phyloP scores from a whole-genome alignment of 1,140 invertebrate genomes.

The Mesaphorura yosii region DNA sequence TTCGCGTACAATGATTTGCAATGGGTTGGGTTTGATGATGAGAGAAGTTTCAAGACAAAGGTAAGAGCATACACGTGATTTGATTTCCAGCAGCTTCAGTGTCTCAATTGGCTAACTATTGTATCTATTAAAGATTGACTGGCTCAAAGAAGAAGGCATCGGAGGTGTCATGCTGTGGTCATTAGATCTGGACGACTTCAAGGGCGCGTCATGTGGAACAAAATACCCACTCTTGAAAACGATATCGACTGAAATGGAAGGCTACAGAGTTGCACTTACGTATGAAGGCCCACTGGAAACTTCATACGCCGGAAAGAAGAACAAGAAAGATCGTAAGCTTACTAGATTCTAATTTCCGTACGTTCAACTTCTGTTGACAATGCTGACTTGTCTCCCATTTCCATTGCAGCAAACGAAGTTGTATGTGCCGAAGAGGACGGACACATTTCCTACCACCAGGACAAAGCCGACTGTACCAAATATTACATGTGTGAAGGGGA shows the following conservation, averaged over 20 bases:
- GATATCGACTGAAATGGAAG: constrained; percentile 70
- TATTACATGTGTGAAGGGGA: constrained; percentile 95
- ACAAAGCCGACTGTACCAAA: constrained; percentile 80
- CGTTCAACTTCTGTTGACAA: too few relatives aligned
- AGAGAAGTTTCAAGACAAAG: constrained; percentile 82
- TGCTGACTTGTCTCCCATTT: constrained; percentile 11
- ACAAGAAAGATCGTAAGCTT: constrained; percentile 56
- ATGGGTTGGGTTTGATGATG: constrained; percentile 94
- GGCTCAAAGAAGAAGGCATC: constrained; percentile 84
- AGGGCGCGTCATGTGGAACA: constrained; percentile 71
- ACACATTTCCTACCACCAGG: constrained; percentile 81
- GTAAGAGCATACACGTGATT: too few relatives aligned
- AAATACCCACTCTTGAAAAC: constrained; percentile 81
- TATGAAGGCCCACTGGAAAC: constrained; percentile 77
- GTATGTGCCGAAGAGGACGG: constrained; percentile 84
- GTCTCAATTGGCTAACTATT: too few relatives aligned
- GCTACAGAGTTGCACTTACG: constrained; percentile 70
- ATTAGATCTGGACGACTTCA: constrained; percentile 91
- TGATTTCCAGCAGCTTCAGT: too few relatives aligned
- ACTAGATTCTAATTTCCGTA: background rate
- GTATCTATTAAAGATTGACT: constrained; percentile 63
- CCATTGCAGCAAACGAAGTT: constrained; percentile 63
- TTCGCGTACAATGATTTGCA: constrained; percentile 83
- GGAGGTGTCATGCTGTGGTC: constrained; percentile 97
- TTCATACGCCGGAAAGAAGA: constrained; percentile 40